Evolutionary conservation across 2,797 vertebrate genomes (phyloP), one percentile per base, ranked within the genome.

Genomic region (Erpetoichthys calabaricus): DNA sequence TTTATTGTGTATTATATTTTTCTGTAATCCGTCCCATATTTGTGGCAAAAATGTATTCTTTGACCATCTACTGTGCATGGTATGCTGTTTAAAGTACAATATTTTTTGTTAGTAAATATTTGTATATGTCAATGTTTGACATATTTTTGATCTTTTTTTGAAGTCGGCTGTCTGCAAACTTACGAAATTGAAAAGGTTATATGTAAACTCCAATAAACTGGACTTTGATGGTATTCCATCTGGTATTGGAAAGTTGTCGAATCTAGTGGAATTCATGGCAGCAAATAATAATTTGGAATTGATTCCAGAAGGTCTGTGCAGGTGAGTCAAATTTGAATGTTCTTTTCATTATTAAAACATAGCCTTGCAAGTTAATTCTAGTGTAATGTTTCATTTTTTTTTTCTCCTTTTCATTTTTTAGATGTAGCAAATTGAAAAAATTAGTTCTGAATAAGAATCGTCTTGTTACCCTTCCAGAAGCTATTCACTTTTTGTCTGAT

Each of bases 211-310:
- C 4, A 99, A 99, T 79, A 91, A 94, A 73, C 77, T 99, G 58
- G 96, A 99, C 70, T 99, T 99, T 0, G 96, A 99, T 0, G 96
- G 96, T 0, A 87, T 99, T 63, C 96, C 96, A 8, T 93, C 95
- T 0, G 90, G 96, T 57, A 89, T 99, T 0, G 92, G 96, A 58
- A 99, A 99, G 71, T 86, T 99, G 46, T 57, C 66, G 65, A 88
- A 62, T 68, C 83, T 99, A 7, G 89, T 89, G 51, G 94, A 99
- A 73, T 98, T 99, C 71, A 95, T 98, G 94, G 96, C 96, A 0
- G 92, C 96, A 8, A 92, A 95, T 79, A 99, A 99, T 78, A 97
- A 93, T 82, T 79, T 99, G 70, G 96, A 99, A 62, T 89, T 99
- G 47, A 89, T 99, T 64, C 96, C 96, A 0, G 96, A 99, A 66